Evolutionary conservation across 2,888 invertebrate species (phyloP).

Genomic region (Lutraria lutraria): DNA sequence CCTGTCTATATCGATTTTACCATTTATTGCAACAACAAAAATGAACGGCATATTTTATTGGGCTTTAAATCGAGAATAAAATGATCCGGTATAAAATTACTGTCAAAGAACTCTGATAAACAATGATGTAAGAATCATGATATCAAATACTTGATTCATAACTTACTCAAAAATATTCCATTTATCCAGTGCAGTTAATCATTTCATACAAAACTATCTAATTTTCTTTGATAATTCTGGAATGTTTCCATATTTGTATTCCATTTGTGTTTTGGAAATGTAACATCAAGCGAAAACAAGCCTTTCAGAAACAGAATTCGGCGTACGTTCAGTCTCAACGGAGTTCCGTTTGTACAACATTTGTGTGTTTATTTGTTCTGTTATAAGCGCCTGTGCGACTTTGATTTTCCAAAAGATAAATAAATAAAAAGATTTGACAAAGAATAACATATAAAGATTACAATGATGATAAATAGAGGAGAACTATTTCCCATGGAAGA

Average conservation of each 20-base stretch:
- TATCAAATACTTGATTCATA: neutral
- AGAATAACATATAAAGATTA: too few relatives aligned
- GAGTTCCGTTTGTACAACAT: too few relatives aligned
- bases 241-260: neutral
- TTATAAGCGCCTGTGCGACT: too few relatives aligned
- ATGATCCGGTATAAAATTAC: neutral
- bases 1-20: neutral
- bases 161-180: neutral
- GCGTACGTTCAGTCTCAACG: too few relatives aligned
- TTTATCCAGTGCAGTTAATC: neutral
- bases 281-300: neutral
- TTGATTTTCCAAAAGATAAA: too few relatives aligned
- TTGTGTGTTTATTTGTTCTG: too few relatives aligned
- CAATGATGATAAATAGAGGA: too few relatives aligned
- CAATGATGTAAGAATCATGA: neutral
- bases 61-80: neutral
- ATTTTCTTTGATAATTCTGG: constrained; percentile 10
- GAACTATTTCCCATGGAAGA: too few relatives aligned
- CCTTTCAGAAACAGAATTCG: neutral
- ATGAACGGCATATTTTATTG: neutral
- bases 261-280: neutral
- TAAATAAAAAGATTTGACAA: too few relatives aligned
- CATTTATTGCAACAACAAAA: neutral
- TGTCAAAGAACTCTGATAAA: constrained; percentile 9
- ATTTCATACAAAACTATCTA: neutral